These are phyloP conservation scores for Nemopilema nomurai DNA, from an alignment of 30 jellyfish, hydroid and myxozoan species.

Conservation along the genomic window DNA sequence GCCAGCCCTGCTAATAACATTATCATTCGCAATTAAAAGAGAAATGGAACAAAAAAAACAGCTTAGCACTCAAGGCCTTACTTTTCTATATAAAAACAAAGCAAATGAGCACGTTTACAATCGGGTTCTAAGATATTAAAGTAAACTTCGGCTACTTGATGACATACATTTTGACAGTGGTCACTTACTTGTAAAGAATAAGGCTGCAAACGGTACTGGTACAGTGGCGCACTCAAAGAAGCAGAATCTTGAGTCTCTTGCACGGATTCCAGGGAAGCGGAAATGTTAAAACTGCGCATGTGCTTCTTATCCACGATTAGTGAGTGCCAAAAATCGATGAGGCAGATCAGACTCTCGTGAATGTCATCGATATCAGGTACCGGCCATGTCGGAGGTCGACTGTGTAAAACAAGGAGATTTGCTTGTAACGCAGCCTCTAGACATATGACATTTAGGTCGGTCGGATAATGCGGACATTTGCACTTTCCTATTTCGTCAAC, in stretches of 20 bases:
- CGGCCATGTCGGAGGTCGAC: constrained; percentile 96
- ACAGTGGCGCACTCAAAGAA: constrained; percentile 26
- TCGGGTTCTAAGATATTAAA: too few relatives aligned
- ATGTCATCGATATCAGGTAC: constrained; percentile 76
- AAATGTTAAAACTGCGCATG: constrained; percentile 72
- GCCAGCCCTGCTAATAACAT: constrained; percentile 86
- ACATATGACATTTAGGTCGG: too few relatives aligned
- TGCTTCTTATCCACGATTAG: constrained; percentile 81
- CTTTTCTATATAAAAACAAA: too few relatives aligned
- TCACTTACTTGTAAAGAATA: constrained; percentile 28
- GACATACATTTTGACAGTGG: background rate
- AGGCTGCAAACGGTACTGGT: constrained; percentile 51
- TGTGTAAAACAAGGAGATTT: constrained; percentile 15
- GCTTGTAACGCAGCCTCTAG: too few relatives aligned
- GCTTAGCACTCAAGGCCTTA: background rate
- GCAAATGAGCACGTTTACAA: too few relatives aligned
- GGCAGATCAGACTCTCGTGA: constrained; percentile 58
- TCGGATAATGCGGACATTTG: too few relatives aligned
- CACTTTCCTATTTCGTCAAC: too few relatives aligned
- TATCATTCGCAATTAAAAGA: background rate
- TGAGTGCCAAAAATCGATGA: constrained; percentile 81
- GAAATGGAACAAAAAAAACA: background rate
- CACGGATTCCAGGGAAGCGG: constrained; percentile 89
- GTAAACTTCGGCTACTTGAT: too few relatives aligned
- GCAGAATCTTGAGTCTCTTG: constrained; percentile 71